Evolutionary conservation across 2,888 invertebrate genomes (phyloP).

Genomic region (Maniola hyperantus): DNA sequence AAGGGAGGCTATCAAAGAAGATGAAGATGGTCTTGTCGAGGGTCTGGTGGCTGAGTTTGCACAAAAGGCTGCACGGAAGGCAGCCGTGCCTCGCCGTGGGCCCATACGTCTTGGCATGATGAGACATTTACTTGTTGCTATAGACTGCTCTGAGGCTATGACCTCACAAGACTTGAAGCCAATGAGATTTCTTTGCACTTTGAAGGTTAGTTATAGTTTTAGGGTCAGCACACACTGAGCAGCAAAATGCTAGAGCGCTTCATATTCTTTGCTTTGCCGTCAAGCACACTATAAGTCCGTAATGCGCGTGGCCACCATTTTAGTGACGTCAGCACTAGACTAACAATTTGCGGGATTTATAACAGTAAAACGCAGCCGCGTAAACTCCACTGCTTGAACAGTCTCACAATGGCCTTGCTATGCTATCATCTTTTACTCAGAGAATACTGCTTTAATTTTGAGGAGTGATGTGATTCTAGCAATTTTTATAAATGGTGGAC

Average conservation of each 20-base stretch:
- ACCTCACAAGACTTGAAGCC: slow-evolving; percentile 97
- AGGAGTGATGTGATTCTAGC: too few species aligned
- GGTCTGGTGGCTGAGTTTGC: slow-evolving; percentile 95
- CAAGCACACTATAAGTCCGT: too few species aligned
- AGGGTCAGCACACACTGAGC: neutral
- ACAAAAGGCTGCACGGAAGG: slow-evolving; percentile 92
- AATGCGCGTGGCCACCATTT: too few species aligned
- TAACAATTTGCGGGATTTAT: too few species aligned
- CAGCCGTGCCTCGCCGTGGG: slow-evolving; percentile 86
- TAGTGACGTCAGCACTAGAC: too few species aligned
- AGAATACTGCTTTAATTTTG: too few species aligned
- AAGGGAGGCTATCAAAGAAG: slow-evolving; percentile 98
- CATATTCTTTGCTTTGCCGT: too few species aligned
- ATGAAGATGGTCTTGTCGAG: slow-evolving; percentile 96
- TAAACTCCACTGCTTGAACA: too few species aligned
- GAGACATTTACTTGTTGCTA: slow-evolving; percentile 95
- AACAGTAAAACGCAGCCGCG: too few species aligned
- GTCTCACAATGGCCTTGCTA: too few species aligned
- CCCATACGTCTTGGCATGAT: slow-evolving; percentile 98
- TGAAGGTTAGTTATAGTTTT: slow-evolving; percentile 85
- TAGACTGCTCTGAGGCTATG: slow-evolving; percentile 98
- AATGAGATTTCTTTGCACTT: slow-evolving; percentile 91
- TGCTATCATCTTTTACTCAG: too few species aligned
- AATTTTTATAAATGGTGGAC: too few species aligned
- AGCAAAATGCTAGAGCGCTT: neutral